These are phyloP conservation scores for Epinephelus malabaricus DNA, from an alignment of 2,797 vertebrate genomes.

Conservation along the genomic window DNA sequence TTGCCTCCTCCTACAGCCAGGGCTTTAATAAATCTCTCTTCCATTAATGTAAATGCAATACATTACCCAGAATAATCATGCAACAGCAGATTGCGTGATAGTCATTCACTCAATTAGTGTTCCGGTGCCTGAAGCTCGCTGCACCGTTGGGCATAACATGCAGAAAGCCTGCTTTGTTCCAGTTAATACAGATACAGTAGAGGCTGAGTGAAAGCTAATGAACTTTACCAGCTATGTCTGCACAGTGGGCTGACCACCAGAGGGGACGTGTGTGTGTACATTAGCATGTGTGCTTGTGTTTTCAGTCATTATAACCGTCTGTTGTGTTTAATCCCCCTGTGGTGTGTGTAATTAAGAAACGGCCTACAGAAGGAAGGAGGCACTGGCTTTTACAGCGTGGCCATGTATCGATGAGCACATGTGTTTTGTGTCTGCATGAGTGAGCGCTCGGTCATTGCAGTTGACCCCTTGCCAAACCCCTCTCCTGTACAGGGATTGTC, in stretches of 20 bases:
- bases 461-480: background rate
- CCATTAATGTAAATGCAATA: conserved; percentile 27
- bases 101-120: conserved; percentile 34
- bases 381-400: conserved; percentile 21
- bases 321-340: conserved; percentile 53
- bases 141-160: conserved; percentile 12
- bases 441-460: background rate
- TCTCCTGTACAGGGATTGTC: background rate
- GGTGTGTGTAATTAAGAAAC: conserved; percentile 66
- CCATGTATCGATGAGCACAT: conserved; percentile 10
- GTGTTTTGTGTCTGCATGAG: conserved; percentile 7
- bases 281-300: conserved; percentile 3
- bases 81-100: conserved; percentile 32
- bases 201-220: conserved; percentile 51
- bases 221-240: conserved; percentile 45
- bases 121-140: conserved; percentile 22
- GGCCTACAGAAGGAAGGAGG: conserved; percentile 42
- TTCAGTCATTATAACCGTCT: conserved; percentile 42
- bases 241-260: conserved; percentile 46
- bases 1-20: background rate
- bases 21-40: conserved; percentile 16
- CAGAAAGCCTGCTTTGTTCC: conserved; percentile 34
- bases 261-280: conserved; percentile 6
- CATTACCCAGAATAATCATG: conserved; percentile 12
- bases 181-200: conserved; percentile 20